Base-by-base conservation (phyloP, 1,140 invertebrate genomes). In the Caerostris extrusa region DNA sequence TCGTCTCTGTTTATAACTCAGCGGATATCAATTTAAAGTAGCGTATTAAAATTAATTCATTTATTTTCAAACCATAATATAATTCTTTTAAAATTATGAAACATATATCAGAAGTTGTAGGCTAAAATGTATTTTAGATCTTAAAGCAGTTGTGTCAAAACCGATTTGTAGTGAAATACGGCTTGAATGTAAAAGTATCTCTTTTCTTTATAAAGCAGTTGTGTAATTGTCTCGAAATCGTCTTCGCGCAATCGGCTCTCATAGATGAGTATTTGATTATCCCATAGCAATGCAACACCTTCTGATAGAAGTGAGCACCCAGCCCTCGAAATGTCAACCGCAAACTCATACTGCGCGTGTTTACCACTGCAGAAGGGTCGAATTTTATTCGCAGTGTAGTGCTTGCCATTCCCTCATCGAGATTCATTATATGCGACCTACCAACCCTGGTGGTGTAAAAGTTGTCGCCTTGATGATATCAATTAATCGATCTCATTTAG, bases 391-490 rank as follows among this genome's bases (percentile, higher is more conserved):
- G 58, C 64, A 87, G 19, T 64, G 85, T 77, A 34, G 85, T 87
- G 17, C n/a, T 60, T 87, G n/a, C 85, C 58, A 87, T 60, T 64
- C 58, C 58, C 85, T 87, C 85, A 87, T 87, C 58, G 64, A 19
- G 58, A 87, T 87, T 87, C 85, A 87, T 87, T 60, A 87, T 61
- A 60, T 64, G 64, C 58, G 58, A 87, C 85, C 85, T 58, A 19
- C 12, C 58, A 55, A 87, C 85, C 85, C 85, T 61, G 8, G 57
- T 87, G 85, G 85, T 87, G 85, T 60, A 87, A 87, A 87, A 87
- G 88, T 90, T 71, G 88, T 90, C 88, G 69, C 64, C 69, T 69
- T 90, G 64, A 90, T 90, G 88, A 90, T 90, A 90, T 71, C 88
- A 69, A 90, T 90, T 90, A 90, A 90, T 67, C 88, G 64, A 90